phyloP scores from a whole-genome alignment of 1,140 invertebrate genomes.

The Eupeodes corollae region DNA sequence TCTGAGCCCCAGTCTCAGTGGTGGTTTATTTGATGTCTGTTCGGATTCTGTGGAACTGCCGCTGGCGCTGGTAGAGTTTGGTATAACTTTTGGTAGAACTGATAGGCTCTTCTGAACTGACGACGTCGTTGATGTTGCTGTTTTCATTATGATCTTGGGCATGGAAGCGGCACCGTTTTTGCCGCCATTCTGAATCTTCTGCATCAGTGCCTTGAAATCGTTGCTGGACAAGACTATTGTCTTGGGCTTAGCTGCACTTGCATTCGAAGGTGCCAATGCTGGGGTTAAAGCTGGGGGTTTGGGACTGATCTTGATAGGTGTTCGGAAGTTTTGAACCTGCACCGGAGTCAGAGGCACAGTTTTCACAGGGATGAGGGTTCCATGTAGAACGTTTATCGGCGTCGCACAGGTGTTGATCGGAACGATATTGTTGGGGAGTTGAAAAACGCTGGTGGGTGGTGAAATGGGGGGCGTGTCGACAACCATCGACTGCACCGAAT shows the following conservation, averaged over 20 bases:
- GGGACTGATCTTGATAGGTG: conserved; percentile 2
- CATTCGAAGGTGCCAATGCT: background rate
- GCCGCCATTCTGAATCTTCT: conserved; percentile 34
- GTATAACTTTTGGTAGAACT: background rate
- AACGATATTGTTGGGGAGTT: background rate
- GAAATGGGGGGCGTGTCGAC: background rate
- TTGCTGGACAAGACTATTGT: conserved; percentile 41
- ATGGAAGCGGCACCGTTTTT: conserved; percentile 19
- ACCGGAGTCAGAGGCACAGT: conserved; percentile 3
- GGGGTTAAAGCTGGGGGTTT: background rate
- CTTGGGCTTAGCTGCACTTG: conserved; percentile 18
- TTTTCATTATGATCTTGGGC: conserved; percentile 34
- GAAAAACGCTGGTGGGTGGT: background rate
- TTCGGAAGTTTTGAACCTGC: background rate
- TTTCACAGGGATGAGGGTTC: conserved; percentile 8
- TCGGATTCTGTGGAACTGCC: background rate
- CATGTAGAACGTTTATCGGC: conserved; percentile 3
- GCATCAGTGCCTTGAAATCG: conserved; percentile 40
- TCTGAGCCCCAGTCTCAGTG: conserved; percentile 8
- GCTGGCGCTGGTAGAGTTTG: background rate
- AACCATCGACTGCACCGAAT: conserved; percentile 3
- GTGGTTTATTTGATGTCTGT: conserved; percentile 8
- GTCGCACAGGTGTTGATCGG: background rate
- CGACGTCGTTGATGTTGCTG: conserved; percentile 23
- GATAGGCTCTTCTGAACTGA: conserved; percentile 16